These are phyloP conservation scores for Mungos mungo DNA, from an alignment of 2,113 vertebrate genomes.

Conservation along the genomic window DNA sequence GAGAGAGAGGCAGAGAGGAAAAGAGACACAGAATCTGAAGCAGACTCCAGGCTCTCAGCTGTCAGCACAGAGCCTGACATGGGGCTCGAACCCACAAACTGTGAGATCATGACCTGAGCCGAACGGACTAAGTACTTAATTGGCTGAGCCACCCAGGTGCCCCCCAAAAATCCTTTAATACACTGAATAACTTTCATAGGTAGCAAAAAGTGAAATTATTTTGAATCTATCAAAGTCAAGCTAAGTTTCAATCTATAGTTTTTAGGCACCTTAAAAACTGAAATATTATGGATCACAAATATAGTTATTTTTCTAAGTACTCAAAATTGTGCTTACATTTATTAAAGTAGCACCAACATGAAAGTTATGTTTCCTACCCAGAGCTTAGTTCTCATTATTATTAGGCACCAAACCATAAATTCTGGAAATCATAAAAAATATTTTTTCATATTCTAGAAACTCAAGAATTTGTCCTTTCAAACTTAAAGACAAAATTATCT, in stretches of 20 bases:
- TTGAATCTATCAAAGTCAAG: not conserved
- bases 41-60: too few species aligned
- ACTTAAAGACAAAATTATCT: not conserved
- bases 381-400: not conserved
- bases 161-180: not conserved
- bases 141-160: too few species aligned
- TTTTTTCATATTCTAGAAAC: not conserved
- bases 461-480: not conserved
- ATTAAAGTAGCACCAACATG: not conserved
- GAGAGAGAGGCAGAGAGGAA: too few species aligned
- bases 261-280: not conserved
- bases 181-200: not conserved
- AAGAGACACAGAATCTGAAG: too few species aligned
- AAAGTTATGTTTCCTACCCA: not conserved
- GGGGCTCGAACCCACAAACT: too few species aligned
- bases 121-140: too few species aligned
- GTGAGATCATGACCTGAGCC: too few species aligned
- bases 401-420: not conserved
- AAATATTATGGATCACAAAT: not conserved
- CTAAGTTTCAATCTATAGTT: not conserved
- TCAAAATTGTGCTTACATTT: not conserved
- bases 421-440: not conserved
- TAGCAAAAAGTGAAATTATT: slow-evolving; percentile 14
- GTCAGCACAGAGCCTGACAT: too few species aligned
- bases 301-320: not conserved